phyloP scores from a whole-genome alignment of 2,888 invertebrate genomes.

The Nyleta sp. region DNA sequence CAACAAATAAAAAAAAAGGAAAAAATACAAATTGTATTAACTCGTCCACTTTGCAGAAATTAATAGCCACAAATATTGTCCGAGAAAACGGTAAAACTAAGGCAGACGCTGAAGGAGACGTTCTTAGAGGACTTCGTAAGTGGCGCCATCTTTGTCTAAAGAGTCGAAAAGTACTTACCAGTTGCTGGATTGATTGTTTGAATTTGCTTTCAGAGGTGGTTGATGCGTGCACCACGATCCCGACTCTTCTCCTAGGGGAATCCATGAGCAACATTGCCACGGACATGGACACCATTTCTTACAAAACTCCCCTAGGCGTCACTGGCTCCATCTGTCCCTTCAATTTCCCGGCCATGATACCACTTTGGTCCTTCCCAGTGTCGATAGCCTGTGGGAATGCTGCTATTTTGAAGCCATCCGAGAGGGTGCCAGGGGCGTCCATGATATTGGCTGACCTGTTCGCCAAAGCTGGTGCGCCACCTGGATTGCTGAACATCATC shows the following conservation, averaged over 20 bases:
- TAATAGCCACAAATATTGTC: slow-evolving; percentile 95
- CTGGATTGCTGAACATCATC: slow-evolving; percentile 97
- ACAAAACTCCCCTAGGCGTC: slow-evolving; percentile 96
- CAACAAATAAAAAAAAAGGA: neutral
- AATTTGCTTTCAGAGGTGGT: slow-evolving; percentile 90
- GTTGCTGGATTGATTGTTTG: neutral
- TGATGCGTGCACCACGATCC: slow-evolving; percentile 97
- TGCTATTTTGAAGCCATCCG: slow-evolving; percentile 97
- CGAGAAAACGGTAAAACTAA: slow-evolving; percentile 98
- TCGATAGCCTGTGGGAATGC: slow-evolving; percentile 97
- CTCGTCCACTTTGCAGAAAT: slow-evolving; percentile 84
- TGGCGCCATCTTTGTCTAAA: slow-evolving; percentile 72
- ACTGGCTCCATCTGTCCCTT: slow-evolving; percentile 98
- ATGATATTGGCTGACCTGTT: slow-evolving; percentile 97
- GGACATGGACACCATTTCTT: slow-evolving; percentile 98
- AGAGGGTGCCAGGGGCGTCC: slow-evolving; percentile 98
- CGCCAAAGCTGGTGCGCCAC: slow-evolving; percentile 97
- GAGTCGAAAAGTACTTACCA: too few species aligned
- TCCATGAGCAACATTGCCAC: slow-evolving; percentile 93
- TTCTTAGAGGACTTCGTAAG: slow-evolving; percentile 97
- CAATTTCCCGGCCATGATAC: slow-evolving; percentile 99
- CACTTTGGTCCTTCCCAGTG: slow-evolving; percentile 97
- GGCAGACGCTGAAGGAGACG: slow-evolving; percentile 99
- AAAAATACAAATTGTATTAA: neutral
- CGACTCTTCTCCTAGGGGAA: slow-evolving; percentile 96